These are phyloP conservation scores for Megalopta genalis DNA, from an alignment of 1,140 invertebrate species.

Conservation along the genomic window DNA sequence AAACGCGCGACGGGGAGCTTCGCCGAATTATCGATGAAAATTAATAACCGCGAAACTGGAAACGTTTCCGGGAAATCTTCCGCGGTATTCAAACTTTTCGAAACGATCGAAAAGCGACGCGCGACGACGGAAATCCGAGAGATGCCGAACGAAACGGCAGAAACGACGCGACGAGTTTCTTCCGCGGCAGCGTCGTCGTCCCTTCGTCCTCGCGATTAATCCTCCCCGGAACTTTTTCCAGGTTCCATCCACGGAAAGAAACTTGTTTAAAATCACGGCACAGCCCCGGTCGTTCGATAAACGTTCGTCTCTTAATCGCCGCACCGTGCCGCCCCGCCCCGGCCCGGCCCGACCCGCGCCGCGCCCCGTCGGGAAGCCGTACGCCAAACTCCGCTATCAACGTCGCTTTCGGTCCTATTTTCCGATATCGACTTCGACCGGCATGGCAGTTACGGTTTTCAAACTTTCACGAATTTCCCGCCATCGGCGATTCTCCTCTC, in stretches of 20 bases:
- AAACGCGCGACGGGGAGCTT: too few species aligned
- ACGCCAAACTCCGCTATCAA: slow-evolving; percentile 36
- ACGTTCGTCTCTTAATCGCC: slow-evolving; percentile 26
- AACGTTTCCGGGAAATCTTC: too few species aligned
- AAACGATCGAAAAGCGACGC: too few species aligned
- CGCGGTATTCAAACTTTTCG: too few species aligned
- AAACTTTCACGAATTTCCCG: slow-evolving; percentile 40
- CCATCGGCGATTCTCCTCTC: not conserved
- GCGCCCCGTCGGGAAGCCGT: not conserved
- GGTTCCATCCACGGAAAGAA: not conserved
- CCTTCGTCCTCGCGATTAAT: too few species aligned
- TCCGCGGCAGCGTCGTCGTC: not conserved
- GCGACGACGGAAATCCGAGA: too few species aligned
- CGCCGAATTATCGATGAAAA: too few species aligned
- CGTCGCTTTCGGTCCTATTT: slow-evolving; percentile 43
- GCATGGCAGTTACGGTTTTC: slow-evolving; percentile 25
- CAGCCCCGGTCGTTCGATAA: not conserved
- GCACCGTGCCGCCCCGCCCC: not conserved
- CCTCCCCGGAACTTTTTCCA: not conserved
- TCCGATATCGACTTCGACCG: slow-evolving; percentile 29
- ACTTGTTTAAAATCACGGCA: slow-evolving; percentile 21
- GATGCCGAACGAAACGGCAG: too few species aligned
- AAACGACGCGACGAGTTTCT: not conserved
- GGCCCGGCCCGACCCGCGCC: too few species aligned
- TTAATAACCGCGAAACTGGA: too few species aligned